phyloP scores from a whole-genome alignment of 2,113 vertebrate genomes.

The Triplophysa tibetana region DNA sequence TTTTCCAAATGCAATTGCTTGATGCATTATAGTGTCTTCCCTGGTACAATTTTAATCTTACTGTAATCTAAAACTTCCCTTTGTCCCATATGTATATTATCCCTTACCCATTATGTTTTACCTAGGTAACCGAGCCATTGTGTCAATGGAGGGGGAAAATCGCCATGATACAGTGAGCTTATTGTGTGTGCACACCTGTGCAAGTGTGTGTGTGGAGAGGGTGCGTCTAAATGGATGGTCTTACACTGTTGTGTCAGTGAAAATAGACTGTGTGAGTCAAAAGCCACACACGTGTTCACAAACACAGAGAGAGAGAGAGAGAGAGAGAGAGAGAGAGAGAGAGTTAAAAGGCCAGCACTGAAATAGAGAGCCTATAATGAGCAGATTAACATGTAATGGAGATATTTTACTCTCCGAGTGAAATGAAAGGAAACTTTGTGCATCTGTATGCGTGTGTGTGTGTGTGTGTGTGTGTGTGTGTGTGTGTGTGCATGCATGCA shows the following conservation, averaged over 20 bases:
- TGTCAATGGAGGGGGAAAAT: constrained; percentile 14
- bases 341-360: constrained; percentile 1
- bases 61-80: background rate
- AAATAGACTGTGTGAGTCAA: background rate
- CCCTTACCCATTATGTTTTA: background rate
- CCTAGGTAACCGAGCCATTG: background rate
- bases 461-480: constrained; percentile 32
- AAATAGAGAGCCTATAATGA: constrained; percentile 49
- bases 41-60: background rate
- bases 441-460: constrained; percentile 36
- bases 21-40: background rate
- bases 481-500: constrained; percentile 37
- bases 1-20: background rate
- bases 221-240: constrained; percentile 22
- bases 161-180: background rate
- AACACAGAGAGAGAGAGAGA: constrained; percentile 5
- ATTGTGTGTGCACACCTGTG: constrained; percentile 36
- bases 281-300: background rate
- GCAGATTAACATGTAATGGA: constrained; percentile 55
- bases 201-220: constrained; percentile 36
- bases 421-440: constrained; percentile 49
- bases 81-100: background rate
- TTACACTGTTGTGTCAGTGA: constrained; percentile 16
- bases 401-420: constrained; percentile 22
- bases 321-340: constrained; percentile 9